Evolutionary conservation across 2,113 vertebrate genomes (phyloP), one percentile per base, ranked within the genome.

Genomic region (Chitala chitala): DNA sequence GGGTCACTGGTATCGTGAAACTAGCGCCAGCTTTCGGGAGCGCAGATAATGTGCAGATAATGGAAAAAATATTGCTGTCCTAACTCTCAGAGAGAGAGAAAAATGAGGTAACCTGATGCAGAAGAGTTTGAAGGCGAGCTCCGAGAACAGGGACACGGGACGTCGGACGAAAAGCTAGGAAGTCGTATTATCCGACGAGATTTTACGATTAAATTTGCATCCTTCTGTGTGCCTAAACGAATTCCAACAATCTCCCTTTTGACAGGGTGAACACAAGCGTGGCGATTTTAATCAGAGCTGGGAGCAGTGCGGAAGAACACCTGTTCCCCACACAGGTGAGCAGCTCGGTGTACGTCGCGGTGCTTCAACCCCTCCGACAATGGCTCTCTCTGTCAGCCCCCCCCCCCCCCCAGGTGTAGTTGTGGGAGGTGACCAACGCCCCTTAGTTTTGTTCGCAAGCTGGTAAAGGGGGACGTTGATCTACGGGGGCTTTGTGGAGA

Each of bases 241-340:
- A 71, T 46, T 50, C 24, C 17, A 10, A 48, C 71, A 70, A 54
- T 51, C 54, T 20, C 48, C 31, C 33, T 61, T 74, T 50, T 74
- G 31, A 74, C 33, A 9, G 50, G 72, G 61, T 22, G 22, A 66
- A 40, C 26, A 17, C 50, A 9, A 66, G 58, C 46, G 24, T 51
- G 15, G 56, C 17, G 44, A 46, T 64, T 73, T 73, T 64, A 63
- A 64, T 73, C 72, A 61, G 40, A 13, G n/a, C 48, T 66, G 38
- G 54, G 31, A 42, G 48, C 9, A 15, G 58, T 17, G 24, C 6
- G 33, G 48, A 66, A 54, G 50, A 74, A 29, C 72, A 65, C 72
- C 72, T 74, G 72, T 55, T 74, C 61, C n/a, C 20, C 12, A 46
- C 44, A 48, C 72, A 74, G 72, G 61, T 66, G 72, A 42, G 38